Evolutionary conservation across 2,797 vertebrate genomes (phyloP), one percentile per base, ranked within the genome.

Genomic region (Gastrophryne carolinensis): DNA sequence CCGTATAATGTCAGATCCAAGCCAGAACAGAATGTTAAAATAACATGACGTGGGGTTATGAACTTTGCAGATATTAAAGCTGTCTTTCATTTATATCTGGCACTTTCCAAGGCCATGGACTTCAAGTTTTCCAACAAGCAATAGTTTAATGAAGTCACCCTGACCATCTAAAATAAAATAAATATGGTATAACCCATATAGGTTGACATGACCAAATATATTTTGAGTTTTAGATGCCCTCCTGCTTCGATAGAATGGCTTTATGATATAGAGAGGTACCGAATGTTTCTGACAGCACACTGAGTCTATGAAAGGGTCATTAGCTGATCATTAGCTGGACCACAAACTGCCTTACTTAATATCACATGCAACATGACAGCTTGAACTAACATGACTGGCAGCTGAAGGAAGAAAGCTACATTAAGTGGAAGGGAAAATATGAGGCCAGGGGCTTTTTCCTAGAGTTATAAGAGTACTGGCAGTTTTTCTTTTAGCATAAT

Each of bases 11-110:
- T 61, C 58, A 62, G 58, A 72, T 58, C 56, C 5, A 29, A 72
- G 69, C 69, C 69, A 72, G 69, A 62, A 72, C 69, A 62, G 69
- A 72, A 72, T 72, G 69, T 72, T 72, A 72, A 53, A 72, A 72
- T 72, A 72, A 72, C 69, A 72, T 62, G 69, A 72, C 57, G 57
- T 50, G 41, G 62, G 69, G 69, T 72, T 72, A 50, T 53, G 69
- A 72, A 72, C 69, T 52, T 30, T 62, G 53, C 29, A 72, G 41
- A 72, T 72, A 72, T 72, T 72, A 72, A 72, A 72, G 69, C 56
- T 62, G 69, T 72, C 69, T 72, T 62, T 72, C 56, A 72, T 72
- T 72, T 72, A 49, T 52, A 72, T 26, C 58, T 62, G 69, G 69
- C 69, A 62, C 69, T 61, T 52, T 72, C 15, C 26, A 23, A 72